These are phyloP conservation scores for Drosophila anomalata DNA, from an alignment of 2,888 invertebrate species.

Conservation along the genomic window DNA sequence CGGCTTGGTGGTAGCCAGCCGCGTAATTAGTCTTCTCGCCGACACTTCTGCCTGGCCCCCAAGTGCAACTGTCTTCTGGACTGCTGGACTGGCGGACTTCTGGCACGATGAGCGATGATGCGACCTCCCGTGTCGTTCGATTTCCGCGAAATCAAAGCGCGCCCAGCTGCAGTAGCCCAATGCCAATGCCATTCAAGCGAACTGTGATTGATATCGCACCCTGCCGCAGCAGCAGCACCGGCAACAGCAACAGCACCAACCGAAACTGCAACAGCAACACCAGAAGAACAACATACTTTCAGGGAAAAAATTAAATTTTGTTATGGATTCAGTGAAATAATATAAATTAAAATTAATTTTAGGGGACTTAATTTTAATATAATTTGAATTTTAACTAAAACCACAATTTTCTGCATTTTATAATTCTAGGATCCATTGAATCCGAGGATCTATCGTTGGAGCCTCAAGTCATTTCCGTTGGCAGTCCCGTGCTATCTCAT, in stretches of 20 bases:
- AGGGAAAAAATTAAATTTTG: background rate
- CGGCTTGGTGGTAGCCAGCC: conserved; percentile 55
- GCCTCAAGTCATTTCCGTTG: conserved; percentile 83
- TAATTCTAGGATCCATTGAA: conserved; percentile 89
- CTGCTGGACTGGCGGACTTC: conserved; percentile 27
- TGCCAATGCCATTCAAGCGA: conserved; percentile 66
- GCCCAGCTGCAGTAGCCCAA: conserved; percentile 74
- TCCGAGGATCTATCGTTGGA: conserved; percentile 91
- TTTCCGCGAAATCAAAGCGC: conserved; percentile 79
- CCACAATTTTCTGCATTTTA: background rate
- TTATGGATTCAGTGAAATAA: background rate
- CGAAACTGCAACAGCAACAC: conserved; percentile 1
- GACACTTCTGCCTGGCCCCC: conserved; percentile 66
- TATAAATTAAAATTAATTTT: background rate
- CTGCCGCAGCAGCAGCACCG: conserved; percentile 10
- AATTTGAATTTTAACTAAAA: background rate
- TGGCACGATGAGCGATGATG: conserved; percentile 74
- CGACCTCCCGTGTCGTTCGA: conserved; percentile 81
- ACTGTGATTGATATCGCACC: conserved; percentile 72
- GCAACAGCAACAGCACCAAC: conserved; percentile 11
- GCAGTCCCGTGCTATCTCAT: conserved; percentile 84
- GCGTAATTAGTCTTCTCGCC: conserved; percentile 80
- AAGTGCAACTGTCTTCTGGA: conserved; percentile 19
- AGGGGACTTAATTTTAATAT: background rate
- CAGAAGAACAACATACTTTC: background rate